Percentiles rank a stretch among this genome's conserved stretches.
Conservation (phyloP, 2,888 invertebrate species). For the Epiblema foenella region DNA sequence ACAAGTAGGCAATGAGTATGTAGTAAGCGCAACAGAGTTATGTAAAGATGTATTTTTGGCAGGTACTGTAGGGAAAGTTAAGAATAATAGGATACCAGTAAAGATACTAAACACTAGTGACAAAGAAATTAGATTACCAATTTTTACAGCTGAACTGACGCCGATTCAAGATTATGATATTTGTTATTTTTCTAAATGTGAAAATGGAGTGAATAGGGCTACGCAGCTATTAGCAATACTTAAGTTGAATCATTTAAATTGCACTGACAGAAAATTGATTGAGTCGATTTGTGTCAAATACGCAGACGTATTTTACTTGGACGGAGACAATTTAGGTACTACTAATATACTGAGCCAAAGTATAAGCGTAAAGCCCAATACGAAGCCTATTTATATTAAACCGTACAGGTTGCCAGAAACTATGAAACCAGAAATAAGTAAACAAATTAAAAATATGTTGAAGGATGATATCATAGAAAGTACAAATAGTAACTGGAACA, state of each 20-base stretch:
- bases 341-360: conserved; percentile 7
- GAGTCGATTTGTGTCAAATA: conserved; percentile 19
- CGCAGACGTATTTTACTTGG: conserved; percentile 24
- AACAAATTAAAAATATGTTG: conserved; percentile 12
- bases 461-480: conserved; percentile 13
- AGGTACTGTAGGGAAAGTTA: neutral
- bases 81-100: neutral
- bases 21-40: neutral
- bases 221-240: neutral
- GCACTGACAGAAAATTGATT: conserved; percentile 5
- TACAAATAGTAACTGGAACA: conserved; percentile 7
- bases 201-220: neutral
- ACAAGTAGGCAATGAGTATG: neutral
- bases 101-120: neutral
- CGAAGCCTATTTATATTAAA: conserved; percentile 2
- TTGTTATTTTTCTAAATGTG: neutral
- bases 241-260: conserved; percentile 3
- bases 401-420: conserved; percentile 11
- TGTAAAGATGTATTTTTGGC: conserved; percentile 6
- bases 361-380: conserved; percentile 1
- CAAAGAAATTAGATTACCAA: neutral
- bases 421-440: conserved; percentile 17
- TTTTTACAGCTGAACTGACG: neutral
- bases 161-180: neutral
- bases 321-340: conserved; percentile 7